These are phyloP conservation scores for Chionodraco myersi DNA, from an alignment of 2,113 vertebrate species.

Conservation along the genomic window DNA sequence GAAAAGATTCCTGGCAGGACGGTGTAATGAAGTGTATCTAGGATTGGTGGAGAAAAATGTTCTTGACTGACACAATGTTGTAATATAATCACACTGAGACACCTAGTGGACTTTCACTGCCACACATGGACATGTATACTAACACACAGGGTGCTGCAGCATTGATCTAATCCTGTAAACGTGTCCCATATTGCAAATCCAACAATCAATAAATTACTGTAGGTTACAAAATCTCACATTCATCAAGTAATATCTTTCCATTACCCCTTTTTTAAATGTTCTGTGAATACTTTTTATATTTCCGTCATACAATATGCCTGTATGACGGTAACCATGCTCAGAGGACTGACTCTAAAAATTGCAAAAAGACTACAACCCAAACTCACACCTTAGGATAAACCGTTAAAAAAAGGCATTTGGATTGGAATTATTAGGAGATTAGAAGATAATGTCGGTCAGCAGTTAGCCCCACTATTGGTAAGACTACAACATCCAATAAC, in stretches of 20 bases:
- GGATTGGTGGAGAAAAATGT: constrained; percentile 76
- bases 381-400: background rate
- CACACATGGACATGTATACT: constrained; percentile 23
- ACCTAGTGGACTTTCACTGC: constrained; percentile 64
- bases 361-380: background rate
- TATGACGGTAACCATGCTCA: background rate
- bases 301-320: too few relatives aligned
- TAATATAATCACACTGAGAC: constrained; percentile 65
- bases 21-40: constrained; percentile 32
- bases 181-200: background rate
- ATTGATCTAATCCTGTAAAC: background rate
- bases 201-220: background rate
- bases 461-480: too few relatives aligned
- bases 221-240: background rate
- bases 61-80: constrained; percentile 17
- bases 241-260: background rate
- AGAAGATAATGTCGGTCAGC: background rate
- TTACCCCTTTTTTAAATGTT: background rate
- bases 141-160: background rate
- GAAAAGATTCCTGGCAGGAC: background rate
- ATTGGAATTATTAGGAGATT: background rate
- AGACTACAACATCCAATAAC: background rate
- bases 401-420: too few relatives aligned
- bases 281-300: background rate
- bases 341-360: too few relatives aligned